phyloP scores from a whole-genome alignment of 2,797 vertebrate species.

The Premnoplex brunnescens region DNA sequence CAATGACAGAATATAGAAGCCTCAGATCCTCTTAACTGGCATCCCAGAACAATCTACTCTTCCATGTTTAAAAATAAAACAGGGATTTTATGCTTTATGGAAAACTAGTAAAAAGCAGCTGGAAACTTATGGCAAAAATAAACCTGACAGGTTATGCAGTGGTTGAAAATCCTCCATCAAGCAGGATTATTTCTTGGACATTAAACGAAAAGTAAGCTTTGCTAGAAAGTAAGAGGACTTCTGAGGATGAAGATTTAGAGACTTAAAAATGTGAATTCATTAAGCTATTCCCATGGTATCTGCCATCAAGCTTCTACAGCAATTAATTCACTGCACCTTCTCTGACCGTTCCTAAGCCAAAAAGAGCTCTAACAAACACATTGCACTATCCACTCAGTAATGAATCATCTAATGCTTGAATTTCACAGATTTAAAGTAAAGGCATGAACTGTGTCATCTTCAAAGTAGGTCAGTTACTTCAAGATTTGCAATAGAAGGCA shows the following conservation, averaged over 20 bases:
- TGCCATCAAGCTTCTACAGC: background rate
- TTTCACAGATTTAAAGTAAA: background rate
- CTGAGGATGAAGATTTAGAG: conserved; percentile 9
- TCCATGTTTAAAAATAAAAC: background rate
- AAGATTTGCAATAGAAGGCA: background rate
- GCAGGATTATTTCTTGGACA: conserved; percentile 38
- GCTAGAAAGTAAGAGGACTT: conserved; percentile 34
- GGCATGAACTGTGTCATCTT: background rate
- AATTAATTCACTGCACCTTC: background rate
- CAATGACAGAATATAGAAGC: background rate
- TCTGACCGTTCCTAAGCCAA: background rate
- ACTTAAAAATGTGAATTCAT: conserved; percentile 25
- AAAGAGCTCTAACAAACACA: background rate
- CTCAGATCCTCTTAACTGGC: background rate
- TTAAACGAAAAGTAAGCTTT: conserved; percentile 19
- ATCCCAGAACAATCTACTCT: background rate
- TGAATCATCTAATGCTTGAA: background rate
- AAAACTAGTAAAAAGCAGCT: conserved; percentile 18
- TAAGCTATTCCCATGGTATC: conserved; percentile 4
- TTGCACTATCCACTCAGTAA: background rate
- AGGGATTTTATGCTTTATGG: background rate
- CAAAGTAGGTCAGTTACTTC: background rate
- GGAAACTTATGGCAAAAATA: background rate
- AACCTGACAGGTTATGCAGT: background rate
- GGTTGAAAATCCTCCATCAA: background rate